Evolutionary conservation across 2,797 vertebrate genomes (phyloP).

Genomic region (Aulostomus chinensis): DNA sequence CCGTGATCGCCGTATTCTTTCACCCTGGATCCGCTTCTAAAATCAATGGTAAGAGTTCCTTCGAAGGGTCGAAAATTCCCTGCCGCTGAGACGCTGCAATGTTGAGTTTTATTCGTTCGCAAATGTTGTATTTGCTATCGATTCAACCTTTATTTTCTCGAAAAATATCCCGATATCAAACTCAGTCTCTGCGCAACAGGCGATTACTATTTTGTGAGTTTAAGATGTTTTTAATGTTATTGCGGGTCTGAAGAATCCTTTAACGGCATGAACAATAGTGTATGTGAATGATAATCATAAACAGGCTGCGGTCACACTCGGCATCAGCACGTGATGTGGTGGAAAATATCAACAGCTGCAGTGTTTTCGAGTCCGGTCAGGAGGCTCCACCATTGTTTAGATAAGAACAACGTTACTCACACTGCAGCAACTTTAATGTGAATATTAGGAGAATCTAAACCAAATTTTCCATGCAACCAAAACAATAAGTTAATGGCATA

Average conservation of each 20-base stretch:
- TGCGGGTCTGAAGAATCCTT: too few relatives aligned
- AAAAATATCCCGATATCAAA: too few relatives aligned
- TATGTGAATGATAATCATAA: conserved; percentile 11
- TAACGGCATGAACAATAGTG: neutral
- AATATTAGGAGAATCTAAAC: neutral
- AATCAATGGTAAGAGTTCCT: conserved; percentile 76
- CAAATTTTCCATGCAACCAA: too few relatives aligned
- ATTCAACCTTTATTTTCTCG: too few relatives aligned
- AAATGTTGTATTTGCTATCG: too few relatives aligned
- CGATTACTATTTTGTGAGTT: too few relatives aligned
- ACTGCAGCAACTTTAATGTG: neutral
- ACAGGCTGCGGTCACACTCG: conserved; percentile 17
- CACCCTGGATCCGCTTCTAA: conserved; percentile 73
- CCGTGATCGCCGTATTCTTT: conserved; percentile 75
- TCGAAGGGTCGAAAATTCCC: too few relatives aligned
- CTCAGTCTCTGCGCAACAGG: too few relatives aligned
- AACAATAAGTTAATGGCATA: too few relatives aligned
- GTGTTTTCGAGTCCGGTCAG: conserved; percentile 12
- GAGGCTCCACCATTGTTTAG: neutral
- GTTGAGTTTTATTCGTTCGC: too few relatives aligned
- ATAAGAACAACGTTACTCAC: too few relatives aligned
- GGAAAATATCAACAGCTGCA: conserved; percentile 19
- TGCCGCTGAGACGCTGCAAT: too few relatives aligned
- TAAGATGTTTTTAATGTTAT: neutral
- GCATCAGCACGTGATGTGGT: conserved; percentile 31